Conservation (phyloP, 2,797 vertebrate genomes). For the Amniataba percoides region DNA sequence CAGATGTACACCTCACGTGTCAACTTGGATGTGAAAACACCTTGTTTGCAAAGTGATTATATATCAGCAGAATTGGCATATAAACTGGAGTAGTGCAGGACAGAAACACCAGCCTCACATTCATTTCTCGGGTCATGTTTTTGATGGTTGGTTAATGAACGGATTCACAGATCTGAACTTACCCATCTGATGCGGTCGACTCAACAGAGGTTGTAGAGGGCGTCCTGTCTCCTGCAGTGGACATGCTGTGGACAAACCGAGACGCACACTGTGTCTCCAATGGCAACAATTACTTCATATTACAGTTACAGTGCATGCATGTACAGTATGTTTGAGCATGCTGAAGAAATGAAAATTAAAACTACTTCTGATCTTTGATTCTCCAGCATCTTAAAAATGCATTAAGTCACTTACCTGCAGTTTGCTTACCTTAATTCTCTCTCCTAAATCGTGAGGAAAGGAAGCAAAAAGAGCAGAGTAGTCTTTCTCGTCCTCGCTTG, state of each 20-base stretch:
- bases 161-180: not conserved
- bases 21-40: not conserved
- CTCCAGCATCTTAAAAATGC: not conserved
- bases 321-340: not conserved
- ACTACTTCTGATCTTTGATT: not conserved
- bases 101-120: not conserved
- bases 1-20: not conserved
- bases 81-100: not conserved
- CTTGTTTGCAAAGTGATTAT: not conserved
- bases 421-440: conserved; percentile 50
- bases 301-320: not conserved
- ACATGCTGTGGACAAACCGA: conserved; percentile 64
- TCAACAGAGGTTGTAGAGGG: conserved; percentile 57
- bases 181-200: conserved; percentile 70
- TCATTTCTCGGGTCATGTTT: not conserved
- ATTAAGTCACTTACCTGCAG: not conserved
- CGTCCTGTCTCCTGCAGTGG: conserved; percentile 62
- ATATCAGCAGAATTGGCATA: not conserved
- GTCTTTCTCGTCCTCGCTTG: conserved; percentile 9
- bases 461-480: conserved; percentile 12
- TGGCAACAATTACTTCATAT: not conserved
- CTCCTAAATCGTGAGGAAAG: conserved; percentile 1
- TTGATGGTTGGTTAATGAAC: not conserved
- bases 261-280: not conserved
- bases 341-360: no score